Evolutionary conservation across 2,113 vertebrate species (phyloP), one percentile per base, ranked within the genome.

Genomic region (Charadrius vociferus): DNA sequence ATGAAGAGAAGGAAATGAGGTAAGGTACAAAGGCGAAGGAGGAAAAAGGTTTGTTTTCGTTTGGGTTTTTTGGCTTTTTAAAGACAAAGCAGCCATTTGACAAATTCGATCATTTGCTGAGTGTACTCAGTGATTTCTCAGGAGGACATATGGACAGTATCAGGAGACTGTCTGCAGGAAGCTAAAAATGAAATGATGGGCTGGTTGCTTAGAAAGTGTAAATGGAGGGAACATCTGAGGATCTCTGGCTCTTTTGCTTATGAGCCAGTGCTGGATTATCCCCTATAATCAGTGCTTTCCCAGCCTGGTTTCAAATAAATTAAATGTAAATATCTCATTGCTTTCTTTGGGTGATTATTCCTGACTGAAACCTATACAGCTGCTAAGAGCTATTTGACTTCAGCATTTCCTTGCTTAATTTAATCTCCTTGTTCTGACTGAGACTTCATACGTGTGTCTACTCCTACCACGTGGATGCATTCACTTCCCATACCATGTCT

Each of bases 281-380:
- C 77, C 79, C 63, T 92, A 36, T 96, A 97, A 96, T 96, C 89
- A 88, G 81, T 94, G 71, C n/a, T 97, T 97, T 95, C 79, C 63
- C 53, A 67, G 84, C 66, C 87, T 50, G 70, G 59, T 88, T 96
- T 93, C 72, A 95, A 88, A 88, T 94, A 94, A 95, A 96, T 95
- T 89, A 87, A 91, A 90, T 88, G 74, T 90, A 96, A 95, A 88
- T 95, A 96, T 90, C 84, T 87, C 81, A 58, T 66, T 90, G 94
- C 94, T 95, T 97, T 94, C 93, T 95, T 95, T 93, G 81, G 83
- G 66, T 89, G 91, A 95, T 89, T 96, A 79, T 82, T 93, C 49
- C 71, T 74, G 91, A 39, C 55, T 94, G 94, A 91, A 96, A 97
- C 26, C 0, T 87, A 83, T 90, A 95, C 87, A 94, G 78, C 95